phyloP scores from a whole-genome alignment of 2,888 invertebrate species.

The Julus scandinavius region DNA sequence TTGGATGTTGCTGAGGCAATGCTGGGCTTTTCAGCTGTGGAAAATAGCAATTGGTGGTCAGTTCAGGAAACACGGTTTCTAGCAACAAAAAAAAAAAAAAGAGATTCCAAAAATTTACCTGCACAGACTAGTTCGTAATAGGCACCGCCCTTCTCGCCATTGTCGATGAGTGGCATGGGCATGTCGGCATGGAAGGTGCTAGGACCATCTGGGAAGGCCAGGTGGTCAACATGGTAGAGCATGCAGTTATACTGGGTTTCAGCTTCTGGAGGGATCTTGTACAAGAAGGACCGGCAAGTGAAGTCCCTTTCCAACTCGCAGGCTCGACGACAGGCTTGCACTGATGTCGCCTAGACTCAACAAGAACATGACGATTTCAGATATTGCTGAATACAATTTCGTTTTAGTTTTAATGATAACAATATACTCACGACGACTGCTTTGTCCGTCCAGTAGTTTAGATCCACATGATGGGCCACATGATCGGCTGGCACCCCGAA shows the following conservation, averaged over 20 bases:
- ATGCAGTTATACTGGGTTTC: slow-evolving; percentile 86
- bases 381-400: neutral
- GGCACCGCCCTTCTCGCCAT: slow-evolving; percentile 87
- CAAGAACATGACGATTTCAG: neutral
- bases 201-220: slow-evolving; percentile 90
- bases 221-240: slow-evolving; percentile 90
- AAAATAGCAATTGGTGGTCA: neutral
- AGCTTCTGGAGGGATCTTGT: slow-evolving; percentile 69
- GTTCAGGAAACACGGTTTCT: neutral
- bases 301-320: slow-evolving; percentile 95
- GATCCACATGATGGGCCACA: slow-evolving; percentile 88
- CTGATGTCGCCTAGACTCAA: slow-evolving; percentile 77
- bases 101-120: slow-evolving; percentile 71
- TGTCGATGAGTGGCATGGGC: slow-evolving; percentile 89
- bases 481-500: slow-evolving; percentile 92
- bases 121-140: slow-evolving; percentile 93
- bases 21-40: neutral
- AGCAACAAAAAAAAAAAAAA: no score
- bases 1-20: neutral
- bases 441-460: slow-evolving; percentile 94
- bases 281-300: slow-evolving; percentile 83
- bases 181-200: slow-evolving; percentile 85
- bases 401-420: slow-evolving; percentile 12
- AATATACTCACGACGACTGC: slow-evolving; percentile 78
- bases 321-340: slow-evolving; percentile 87